These are phyloP conservation scores for Rhinolophus sinicus DNA, from an alignment of 2,113 vertebrate genomes.

Conservation along the genomic window DNA sequence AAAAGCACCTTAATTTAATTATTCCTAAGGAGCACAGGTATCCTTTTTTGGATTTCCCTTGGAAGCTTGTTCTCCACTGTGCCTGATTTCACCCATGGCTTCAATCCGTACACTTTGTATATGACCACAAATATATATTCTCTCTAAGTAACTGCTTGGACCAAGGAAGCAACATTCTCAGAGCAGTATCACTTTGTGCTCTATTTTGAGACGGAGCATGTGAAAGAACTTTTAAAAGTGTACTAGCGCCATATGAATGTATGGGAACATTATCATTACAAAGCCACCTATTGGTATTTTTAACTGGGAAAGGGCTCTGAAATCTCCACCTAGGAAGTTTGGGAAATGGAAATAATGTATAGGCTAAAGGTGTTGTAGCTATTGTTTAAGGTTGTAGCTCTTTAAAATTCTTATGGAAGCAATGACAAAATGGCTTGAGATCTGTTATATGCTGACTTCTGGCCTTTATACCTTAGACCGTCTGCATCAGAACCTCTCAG, in stretches of 20 bases:
- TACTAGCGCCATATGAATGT: neutral
- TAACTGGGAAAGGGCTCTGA: neutral
- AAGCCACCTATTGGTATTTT: neutral
- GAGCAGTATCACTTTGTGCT: neutral
- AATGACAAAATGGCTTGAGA: neutral
- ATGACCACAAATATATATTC: neutral
- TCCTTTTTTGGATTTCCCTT: neutral
- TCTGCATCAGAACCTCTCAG: neutral
- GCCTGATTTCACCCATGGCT: neutral
- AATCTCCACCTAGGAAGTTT: neutral
- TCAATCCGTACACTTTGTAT: neutral
- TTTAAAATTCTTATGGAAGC: neutral
- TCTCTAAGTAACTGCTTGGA: neutral
- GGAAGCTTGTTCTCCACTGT: neutral
- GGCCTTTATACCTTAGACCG: neutral
- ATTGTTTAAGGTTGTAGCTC: neutral
- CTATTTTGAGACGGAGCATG: neutral
- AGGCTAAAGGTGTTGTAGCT: neutral
- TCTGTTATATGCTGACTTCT: neutral
- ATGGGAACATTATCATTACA: neutral
- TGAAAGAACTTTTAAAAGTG: conserved; percentile 12
- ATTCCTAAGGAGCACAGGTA: neutral
- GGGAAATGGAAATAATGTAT: neutral
- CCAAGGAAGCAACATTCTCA: neutral
- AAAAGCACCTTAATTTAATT: conserved; percentile 40